Evolutionary conservation across 2,113 vertebrate species (phyloP).

Genomic region (Takifugu bimaculatus): DNA sequence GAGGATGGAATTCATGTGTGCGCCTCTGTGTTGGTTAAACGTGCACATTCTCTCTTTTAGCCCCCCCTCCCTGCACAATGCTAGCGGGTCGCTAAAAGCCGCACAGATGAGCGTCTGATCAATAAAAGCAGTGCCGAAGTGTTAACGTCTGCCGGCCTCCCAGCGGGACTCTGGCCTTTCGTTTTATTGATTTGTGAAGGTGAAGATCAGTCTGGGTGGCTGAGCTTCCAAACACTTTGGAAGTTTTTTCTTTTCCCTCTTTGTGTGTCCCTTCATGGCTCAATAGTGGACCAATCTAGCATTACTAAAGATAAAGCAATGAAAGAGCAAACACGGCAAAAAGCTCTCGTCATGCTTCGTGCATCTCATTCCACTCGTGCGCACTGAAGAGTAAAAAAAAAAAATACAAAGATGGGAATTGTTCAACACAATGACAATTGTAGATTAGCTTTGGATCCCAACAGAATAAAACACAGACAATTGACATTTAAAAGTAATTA

Average conservation of each 20-base stretch:
- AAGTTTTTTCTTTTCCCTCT: neutral
- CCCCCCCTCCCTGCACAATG: slow-evolving; percentile 14
- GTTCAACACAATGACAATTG: too few species aligned
- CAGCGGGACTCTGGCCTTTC: slow-evolving; percentile 21
- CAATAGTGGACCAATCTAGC: slow-evolving; percentile 13
- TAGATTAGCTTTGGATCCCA: too few species aligned
- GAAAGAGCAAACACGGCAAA: slow-evolving; percentile 3
- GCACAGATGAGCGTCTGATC: slow-evolving; percentile 36
- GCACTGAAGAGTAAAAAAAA: neutral
- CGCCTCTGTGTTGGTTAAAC: slow-evolving; percentile 20
- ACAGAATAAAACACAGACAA: too few species aligned
- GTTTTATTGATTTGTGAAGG: slow-evolving; percentile 44
- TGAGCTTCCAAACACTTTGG: slow-evolving; percentile 29
- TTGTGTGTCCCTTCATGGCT: slow-evolving; percentile 15
- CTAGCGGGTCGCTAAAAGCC: slow-evolving; percentile 23
- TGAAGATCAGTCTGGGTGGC: slow-evolving; percentile 33
- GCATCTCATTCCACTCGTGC: neutral
- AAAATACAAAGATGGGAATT: too few species aligned
- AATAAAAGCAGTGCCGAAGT: slow-evolving; percentile 31
- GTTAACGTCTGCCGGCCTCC: slow-evolving; percentile 37
- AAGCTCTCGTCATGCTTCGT: slow-evolving; percentile 1
- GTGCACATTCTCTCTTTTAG: slow-evolving; percentile 8
- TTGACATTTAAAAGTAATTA: too few species aligned
- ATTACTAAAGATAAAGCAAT: slow-evolving; percentile 10
- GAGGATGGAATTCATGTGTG: slow-evolving; percentile 26